A percentile compares a stretch with the other conserved stretches of the same genome.
phyloP scores from a whole-genome alignment of 1,140 invertebrate genomes.

The Penaeus indicus region DNA sequence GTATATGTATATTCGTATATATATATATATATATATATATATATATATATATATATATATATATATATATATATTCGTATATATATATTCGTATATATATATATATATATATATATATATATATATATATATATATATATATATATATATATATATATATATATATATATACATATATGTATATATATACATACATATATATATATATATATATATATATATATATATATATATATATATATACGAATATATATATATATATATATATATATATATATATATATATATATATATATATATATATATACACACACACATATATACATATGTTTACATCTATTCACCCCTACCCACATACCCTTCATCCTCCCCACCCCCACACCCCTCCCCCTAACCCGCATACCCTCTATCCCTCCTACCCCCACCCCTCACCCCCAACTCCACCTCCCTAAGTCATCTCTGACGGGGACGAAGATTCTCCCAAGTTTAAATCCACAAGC shows the following conservation, averaged over 20 bases:
- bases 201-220: background rate
- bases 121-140: conserved; percentile 2
- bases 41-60: background rate
- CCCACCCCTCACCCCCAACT: no score
- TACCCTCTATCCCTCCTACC: no score
- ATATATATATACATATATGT: conserved; percentile 22
- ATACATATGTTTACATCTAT: no score
- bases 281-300: conserved; percentile 22
- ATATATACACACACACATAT: conserved; percentile 1
- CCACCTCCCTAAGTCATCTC: no score
- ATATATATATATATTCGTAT: conserved; percentile 16
- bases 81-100: conserved; percentile 19
- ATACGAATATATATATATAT: conserved; percentile 18
- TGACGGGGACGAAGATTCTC: no score
- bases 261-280: conserved; percentile 25
- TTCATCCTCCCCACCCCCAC: no score
- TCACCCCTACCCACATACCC: no score
- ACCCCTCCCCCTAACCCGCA: no score
- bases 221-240: conserved; percentile 24
- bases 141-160: conserved; percentile 1
- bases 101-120: background rate
- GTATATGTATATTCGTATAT: conserved; percentile 10
- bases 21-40: conserved; percentile 22
- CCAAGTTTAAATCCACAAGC: no score
- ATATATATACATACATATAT: background rate